phyloP scores from a whole-genome alignment of 2,113 vertebrate genomes.

The Plectropomus leopardus region DNA sequence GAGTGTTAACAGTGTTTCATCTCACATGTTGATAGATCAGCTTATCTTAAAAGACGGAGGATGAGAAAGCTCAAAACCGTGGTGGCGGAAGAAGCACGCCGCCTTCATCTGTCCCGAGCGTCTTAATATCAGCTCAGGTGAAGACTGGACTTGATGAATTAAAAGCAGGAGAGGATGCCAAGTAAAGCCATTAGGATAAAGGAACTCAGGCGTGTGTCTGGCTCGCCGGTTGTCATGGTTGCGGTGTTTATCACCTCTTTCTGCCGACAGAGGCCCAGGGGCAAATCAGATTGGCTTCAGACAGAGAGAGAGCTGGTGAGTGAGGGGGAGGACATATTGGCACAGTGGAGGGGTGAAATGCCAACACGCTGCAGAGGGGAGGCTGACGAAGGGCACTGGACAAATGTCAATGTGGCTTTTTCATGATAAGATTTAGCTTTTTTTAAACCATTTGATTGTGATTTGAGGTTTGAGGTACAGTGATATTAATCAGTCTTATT shows the following conservation, averaged over 20 bases:
- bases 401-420: constrained; percentile 78
- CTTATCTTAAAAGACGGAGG: constrained; percentile 45
- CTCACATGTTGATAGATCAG: constrained; percentile 41
- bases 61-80: constrained; percentile 39
- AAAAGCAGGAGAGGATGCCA: constrained; percentile 66
- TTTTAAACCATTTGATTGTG: constrained; percentile 28
- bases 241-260: constrained; percentile 82
- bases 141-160: constrained; percentile 67
- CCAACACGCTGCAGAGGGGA: constrained; percentile 73
- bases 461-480: background rate
- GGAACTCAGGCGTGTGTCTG: constrained; percentile 67
- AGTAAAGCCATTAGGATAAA: constrained; percentile 72
- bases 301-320: constrained; percentile 72
- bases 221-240: constrained; percentile 82
- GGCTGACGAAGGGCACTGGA: constrained; percentile 67
- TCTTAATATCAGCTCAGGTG: constrained; percentile 66
- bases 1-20: constrained; percentile 47
- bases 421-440: constrained; percentile 62
- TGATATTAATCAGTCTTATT: background rate
- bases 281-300: constrained; percentile 83
- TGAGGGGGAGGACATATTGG: constrained; percentile 79
- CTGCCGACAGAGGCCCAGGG: constrained; percentile 79
- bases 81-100: constrained; percentile 12
- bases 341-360: constrained; percentile 78
- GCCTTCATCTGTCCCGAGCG: constrained; percentile 40